Evolutionary conservation across 2,113 vertebrate genomes (phyloP).

Genomic region (Scytalopus superciliaris): DNA sequence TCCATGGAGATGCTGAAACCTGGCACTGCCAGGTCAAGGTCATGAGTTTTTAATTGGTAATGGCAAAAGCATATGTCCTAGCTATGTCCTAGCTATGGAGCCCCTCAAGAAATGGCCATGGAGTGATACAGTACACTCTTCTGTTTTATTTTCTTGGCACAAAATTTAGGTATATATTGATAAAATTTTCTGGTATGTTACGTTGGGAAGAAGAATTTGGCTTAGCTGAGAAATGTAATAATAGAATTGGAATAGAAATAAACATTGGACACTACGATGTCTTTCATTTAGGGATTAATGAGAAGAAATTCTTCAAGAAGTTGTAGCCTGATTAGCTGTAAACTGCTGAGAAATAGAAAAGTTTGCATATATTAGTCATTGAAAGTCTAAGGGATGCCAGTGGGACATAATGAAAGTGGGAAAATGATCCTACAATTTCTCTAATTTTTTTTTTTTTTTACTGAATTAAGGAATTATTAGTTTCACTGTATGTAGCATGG

Average conservation of each 20-base stretch:
- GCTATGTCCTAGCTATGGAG: background rate
- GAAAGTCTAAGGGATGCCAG: background rate
- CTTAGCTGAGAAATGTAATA: background rate
- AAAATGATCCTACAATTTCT: background rate
- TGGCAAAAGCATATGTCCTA: background rate
- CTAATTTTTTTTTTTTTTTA: no score
- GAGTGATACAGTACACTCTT: background rate
- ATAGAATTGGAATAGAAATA: background rate
- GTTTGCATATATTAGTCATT: background rate
- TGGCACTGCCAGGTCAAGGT: background rate
- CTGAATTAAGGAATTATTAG: background rate
- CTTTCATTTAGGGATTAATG: background rate
- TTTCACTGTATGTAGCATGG: background rate
- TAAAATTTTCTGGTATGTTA: background rate
- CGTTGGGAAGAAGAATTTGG: background rate
- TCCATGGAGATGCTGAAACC: background rate
- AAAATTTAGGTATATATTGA: background rate
- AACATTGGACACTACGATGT: background rate
- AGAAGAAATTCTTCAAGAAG: background rate
- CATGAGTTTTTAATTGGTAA: background rate
- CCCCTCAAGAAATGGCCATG: background rate
- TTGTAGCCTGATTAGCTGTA: background rate
- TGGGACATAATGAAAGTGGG: background rate
- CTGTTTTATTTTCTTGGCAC: background rate
- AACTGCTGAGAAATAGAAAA: background rate